Base-by-base conservation (phyloP, 2,113 vertebrate genomes). In the Pteruthius melanotis region DNA sequence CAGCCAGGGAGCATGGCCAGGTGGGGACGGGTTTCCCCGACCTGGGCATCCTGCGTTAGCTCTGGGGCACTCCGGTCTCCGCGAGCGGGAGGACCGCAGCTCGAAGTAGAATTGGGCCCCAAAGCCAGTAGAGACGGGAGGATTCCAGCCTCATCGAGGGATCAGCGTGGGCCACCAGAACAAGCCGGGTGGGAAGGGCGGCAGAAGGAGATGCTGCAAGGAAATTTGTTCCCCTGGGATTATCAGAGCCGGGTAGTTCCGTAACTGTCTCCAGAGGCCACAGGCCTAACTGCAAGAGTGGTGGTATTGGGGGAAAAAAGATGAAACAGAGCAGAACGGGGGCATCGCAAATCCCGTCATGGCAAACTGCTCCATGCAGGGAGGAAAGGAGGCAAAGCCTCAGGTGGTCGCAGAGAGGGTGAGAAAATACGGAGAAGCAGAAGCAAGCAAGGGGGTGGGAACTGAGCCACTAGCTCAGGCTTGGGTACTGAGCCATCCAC, bases 271-370 rank as follows among this genome's bases (percentile, higher is more conserved):
- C 86, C 87, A 65, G 84, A 95, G 87, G 93, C 88, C 85, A 72
- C 84, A 86, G 83, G 96, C 93, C 91, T 95, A 65, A 76, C 53
- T 91, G 87, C 71, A 60, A 35, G 71, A 71, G 59, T 8, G 35
- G n/a, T 61, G 76, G 54, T 72, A 49, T 10, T 14, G 23, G 28
- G 45, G 84, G 40, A 5, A 0, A 1, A 15, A 39, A 15, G 28
- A 47, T 20, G 21, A 72, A 59, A 28, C 11, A 8, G 52, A 63
- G 52, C 44, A 82, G 82, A 64, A 27, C 0, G 18, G 61, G 45
- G 47, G 6, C 57, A 64, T 69, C 4, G 0, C 72, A 24, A 30
- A 14, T 13, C 54, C 27, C 14, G 30, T 49, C 18, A 5, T 7
- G 16, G 56, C 74, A 86, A 94, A 76, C 26, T 60, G 64, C 75